Evolutionary conservation across 2,113 vertebrate species (phyloP).

Genomic region (Nerophis lumbriciformis): DNA sequence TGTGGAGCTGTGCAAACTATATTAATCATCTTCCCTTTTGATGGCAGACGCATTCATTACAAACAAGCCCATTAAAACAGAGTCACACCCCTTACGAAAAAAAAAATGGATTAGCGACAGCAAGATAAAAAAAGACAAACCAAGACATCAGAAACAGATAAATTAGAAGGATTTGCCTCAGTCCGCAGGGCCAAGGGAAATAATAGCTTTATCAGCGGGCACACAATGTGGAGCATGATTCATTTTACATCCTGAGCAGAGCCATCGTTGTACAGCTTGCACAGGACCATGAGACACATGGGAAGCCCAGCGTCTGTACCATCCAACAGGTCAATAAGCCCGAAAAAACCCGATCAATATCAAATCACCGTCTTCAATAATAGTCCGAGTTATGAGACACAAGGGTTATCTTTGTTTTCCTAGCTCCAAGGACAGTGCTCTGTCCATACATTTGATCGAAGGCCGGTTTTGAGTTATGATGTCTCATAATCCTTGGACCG

Average conservation of each 20-base stretch:
- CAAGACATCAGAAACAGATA: constrained; percentile 31
- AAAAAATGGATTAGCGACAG: constrained; percentile 20
- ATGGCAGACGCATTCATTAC: constrained; percentile 46
- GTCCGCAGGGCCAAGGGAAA: constrained; percentile 54
- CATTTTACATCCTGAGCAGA: constrained; percentile 50
- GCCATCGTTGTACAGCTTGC: constrained; percentile 50
- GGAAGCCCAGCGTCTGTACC: constrained; percentile 45
- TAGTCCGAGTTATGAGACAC: constrained; percentile 68
- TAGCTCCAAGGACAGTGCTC: constrained; percentile 51
- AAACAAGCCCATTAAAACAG: constrained; percentile 23
- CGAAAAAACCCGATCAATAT: constrained; percentile 72
- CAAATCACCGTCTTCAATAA: constrained; percentile 64
- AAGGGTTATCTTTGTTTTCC: constrained; percentile 60
- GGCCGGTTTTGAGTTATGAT: constrained; percentile 60
- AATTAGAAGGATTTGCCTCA: constrained; percentile 38
- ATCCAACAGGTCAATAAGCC: constrained; percentile 61
- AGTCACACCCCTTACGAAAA: constrained; percentile 20
- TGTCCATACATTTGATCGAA: constrained; percentile 47
- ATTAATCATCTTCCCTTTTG: constrained; percentile 17
- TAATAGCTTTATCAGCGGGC: constrained; percentile 66
- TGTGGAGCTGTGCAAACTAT: neutral
- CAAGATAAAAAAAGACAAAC: constrained; percentile 32
- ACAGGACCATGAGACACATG: constrained; percentile 48
- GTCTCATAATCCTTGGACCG: constrained; percentile 60
- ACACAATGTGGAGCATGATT: constrained; percentile 46